phyloP scores from a whole-genome alignment of 2,888 invertebrate species.

The Hydropsyche betteni region DNA sequence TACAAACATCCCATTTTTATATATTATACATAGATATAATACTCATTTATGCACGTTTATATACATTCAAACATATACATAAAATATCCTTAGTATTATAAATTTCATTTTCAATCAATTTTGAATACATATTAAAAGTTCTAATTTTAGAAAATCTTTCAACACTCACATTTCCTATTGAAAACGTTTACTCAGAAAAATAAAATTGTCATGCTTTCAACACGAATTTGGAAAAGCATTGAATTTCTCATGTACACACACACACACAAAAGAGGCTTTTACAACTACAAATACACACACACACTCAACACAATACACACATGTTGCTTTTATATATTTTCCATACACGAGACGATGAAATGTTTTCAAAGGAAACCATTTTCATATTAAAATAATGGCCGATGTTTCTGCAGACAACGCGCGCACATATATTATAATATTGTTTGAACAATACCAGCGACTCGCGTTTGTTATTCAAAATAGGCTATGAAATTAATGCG shows the following conservation, averaged over 20 bases:
- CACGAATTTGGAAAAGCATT: no score
- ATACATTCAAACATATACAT: background rate
- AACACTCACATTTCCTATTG: background rate
- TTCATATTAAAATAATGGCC: constrained; percentile 27
- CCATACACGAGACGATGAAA: constrained; percentile 15
- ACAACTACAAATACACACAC: no score
- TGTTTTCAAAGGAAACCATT: constrained; percentile 25
- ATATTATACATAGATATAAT: background rate
- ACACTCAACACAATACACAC: background rate
- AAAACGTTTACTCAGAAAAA: background rate
- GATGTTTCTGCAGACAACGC: constrained; percentile 10
- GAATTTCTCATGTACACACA: background rate
- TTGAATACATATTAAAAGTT: no score
- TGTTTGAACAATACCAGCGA: constrained; percentile 18
- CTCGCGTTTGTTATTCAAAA: constrained; percentile 31
- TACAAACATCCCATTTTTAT: no score
- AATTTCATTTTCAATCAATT: no score
- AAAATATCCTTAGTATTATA: background rate
- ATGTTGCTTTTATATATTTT: constrained; percentile 1
- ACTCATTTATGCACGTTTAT: background rate
- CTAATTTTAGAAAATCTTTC: no score
- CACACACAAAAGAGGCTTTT: background rate
- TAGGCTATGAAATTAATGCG: constrained; percentile 11
- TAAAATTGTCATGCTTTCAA: no score
- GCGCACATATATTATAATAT: constrained; percentile 1